Conservation (phyloP, 1,140 invertebrate genomes). For the Marisa cornuarietis region DNA sequence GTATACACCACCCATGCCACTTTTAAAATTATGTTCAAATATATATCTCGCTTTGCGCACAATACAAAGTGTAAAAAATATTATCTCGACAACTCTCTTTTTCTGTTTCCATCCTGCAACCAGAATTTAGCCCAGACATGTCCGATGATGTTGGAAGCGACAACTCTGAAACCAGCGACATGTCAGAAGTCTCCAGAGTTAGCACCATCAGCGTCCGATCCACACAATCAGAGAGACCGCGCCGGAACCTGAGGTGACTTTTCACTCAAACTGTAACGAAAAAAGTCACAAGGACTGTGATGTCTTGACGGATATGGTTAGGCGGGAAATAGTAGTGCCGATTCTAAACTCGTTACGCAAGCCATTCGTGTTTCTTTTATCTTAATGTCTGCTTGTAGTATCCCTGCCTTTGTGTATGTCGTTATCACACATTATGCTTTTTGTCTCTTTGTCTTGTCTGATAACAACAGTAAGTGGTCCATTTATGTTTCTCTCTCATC, state of each 20-base stretch:
- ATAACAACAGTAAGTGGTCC: too few relatives aligned
- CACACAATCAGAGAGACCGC: slow-evolving; percentile 63
- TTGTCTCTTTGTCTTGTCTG: too few relatives aligned
- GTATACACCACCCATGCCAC: too few relatives aligned
- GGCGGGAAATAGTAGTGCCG: neutral
- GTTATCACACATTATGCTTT: too few relatives aligned
- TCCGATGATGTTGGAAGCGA: slow-evolving; percentile 63
- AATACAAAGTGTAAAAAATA: too few relatives aligned
- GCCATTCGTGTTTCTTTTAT: too few relatives aligned
- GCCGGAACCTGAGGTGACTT: slow-evolving; percentile 58
- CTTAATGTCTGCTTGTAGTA: too few relatives aligned
- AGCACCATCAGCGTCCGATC: slow-evolving; percentile 63
- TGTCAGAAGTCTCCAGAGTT: slow-evolving; percentile 66
- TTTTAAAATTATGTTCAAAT: too few relatives aligned
- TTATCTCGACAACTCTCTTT: too few relatives aligned
- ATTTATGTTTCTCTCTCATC: too few relatives aligned
- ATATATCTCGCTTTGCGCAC: too few relatives aligned
- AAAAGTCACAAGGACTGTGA: neutral
- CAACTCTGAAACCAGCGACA: slow-evolving; percentile 64
- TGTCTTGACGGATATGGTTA: neutral
- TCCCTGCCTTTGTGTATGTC: too few relatives aligned
- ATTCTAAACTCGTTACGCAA: neutral
- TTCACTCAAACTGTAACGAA: neutral
- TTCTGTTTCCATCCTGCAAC: neutral
- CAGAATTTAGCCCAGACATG: slow-evolving; percentile 61